These are phyloP conservation scores for Junonia oenone DNA, from an alignment of 2,888 invertebrate species.

Conservation along the genomic window DNA sequence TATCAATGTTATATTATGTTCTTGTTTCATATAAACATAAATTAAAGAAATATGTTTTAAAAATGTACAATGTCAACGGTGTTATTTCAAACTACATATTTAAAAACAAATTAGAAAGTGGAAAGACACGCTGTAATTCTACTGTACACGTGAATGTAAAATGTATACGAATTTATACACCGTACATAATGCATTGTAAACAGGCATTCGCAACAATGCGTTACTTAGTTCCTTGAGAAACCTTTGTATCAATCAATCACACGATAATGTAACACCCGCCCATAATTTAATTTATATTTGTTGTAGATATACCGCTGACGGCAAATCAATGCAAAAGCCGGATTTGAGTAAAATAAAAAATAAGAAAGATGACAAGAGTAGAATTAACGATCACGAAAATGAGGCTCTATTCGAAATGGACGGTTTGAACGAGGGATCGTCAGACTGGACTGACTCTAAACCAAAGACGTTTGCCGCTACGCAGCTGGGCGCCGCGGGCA, in stretches of 20 bases:
- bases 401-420: constrained; percentile 85
- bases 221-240: neutral
- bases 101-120: constrained; percentile 16
- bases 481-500: constrained; percentile 65
- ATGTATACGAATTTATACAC: neutral
- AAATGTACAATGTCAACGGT: constrained; percentile 14
- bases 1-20: neutral
- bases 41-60: neutral
- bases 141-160: constrained; percentile 1
- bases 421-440: constrained; percentile 77
- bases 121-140: neutral
- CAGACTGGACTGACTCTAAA: constrained; percentile 73
- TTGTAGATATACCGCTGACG: constrained; percentile 80
- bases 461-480: constrained; percentile 79
- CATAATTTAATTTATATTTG: neutral
- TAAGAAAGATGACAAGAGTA: constrained; percentile 41
- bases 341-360: constrained; percentile 76
- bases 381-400: constrained; percentile 53
- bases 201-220: constrained; percentile 2
- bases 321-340: constrained; percentile 76
- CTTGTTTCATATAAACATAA: neutral
- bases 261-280: neutral
- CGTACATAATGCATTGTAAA: constrained; percentile 5
- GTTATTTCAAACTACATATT: constrained; percentile 1
- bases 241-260: neutral